These are phyloP conservation scores for Pristionchus pacificus DNA, from an alignment of 1,140 invertebrate species.

Conservation along the genomic window DNA sequence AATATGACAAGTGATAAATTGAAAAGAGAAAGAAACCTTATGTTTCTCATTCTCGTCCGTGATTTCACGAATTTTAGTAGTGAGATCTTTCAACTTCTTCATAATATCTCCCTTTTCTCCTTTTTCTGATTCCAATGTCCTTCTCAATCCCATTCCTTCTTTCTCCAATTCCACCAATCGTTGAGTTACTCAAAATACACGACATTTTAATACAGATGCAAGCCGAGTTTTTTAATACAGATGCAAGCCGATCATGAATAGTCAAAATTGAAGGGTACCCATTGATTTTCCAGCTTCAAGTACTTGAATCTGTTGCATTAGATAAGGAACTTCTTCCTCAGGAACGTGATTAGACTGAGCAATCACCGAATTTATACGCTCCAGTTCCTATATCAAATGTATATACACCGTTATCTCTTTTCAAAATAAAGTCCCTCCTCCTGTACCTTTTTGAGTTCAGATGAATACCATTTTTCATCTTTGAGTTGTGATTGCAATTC, in stretches of 20 bases:
- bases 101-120: conserved; percentile 23
- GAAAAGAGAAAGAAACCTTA: conserved; percentile 11
- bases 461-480: conserved; percentile 26
- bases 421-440: background rate
- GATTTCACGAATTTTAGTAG: conserved; percentile 16
- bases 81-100: conserved; percentile 25
- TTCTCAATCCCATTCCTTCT: conserved; percentile 9
- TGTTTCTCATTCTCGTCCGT: conserved; percentile 22
- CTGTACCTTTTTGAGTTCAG: conserved; percentile 15
- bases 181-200: conserved; percentile 24
- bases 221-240: too few relatives aligned
- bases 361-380: conserved; percentile 25
- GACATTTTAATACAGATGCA: too few relatives aligned
- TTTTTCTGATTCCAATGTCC: conserved; percentile 24
- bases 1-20: background rate
- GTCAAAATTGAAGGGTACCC: too few relatives aligned
- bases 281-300: conserved; percentile 38
- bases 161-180: conserved; percentile 34
- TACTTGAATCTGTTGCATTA: conserved; percentile 39
- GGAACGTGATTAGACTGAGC: conserved; percentile 30
- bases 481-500: conserved; percentile 18
- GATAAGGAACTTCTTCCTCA: conserved; percentile 36
- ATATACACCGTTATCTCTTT: too few relatives aligned
- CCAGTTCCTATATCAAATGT: conserved; percentile 29
- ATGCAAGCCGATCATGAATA: too few relatives aligned